phyloP scores from a whole-genome alignment of 1,140 invertebrate genomes.

The Sarcophaga bullata region DNA sequence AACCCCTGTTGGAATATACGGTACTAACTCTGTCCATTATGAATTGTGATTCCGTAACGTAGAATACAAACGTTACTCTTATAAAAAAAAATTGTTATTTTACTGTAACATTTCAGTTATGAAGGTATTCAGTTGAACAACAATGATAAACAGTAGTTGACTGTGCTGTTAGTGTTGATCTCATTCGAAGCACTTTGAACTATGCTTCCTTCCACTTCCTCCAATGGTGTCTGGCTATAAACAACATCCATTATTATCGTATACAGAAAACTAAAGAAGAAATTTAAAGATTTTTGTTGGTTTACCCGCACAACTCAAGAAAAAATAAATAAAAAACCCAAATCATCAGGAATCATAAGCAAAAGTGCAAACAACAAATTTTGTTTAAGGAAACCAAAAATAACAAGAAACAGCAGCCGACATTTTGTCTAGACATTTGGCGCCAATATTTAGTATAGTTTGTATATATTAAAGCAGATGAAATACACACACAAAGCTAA shows the following conservation, averaged over 20 bases:
- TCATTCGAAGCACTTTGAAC: constrained; percentile 15
- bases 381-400: neutral
- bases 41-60: no score
- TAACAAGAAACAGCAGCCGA: neutral
- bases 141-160: neutral
- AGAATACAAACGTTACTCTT: no score
- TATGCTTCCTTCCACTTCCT: neutral
- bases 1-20: no score
- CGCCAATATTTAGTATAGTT: constrained; percentile 29
- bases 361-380: neutral
- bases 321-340: no score
- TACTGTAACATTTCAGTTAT: no score
- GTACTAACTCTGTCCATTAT: no score
- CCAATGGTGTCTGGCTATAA: neutral
- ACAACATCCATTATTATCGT: neutral
- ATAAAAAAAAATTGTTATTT: no score
- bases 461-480: neutral
- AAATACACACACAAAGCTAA: neutral
- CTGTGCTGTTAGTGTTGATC: neutral
- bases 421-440: constrained; percentile 46
- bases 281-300: constrained; percentile 27
- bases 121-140: neutral
- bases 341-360: constrained; percentile 4
- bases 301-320: neutral
- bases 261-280: constrained; percentile 9